These are phyloP conservation scores for Volucella inflata DNA, from an alignment of 2,888 invertebrate species.

Conservation along the genomic window DNA sequence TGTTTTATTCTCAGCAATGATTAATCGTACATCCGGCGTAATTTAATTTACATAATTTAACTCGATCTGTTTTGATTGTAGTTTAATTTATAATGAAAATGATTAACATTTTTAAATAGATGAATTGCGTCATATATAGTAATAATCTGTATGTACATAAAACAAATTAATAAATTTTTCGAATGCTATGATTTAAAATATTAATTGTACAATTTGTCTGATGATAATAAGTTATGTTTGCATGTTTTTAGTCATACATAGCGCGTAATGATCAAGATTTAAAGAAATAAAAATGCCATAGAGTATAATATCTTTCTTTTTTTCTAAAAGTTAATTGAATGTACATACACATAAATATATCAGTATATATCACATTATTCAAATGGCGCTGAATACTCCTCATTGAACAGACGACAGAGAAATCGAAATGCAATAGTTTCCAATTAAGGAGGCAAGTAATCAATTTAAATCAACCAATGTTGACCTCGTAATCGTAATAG, in stretches of 20 bases:
- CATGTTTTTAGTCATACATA: constrained; percentile 5
- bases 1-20: neutral
- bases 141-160: neutral
- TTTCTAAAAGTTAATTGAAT: constrained; percentile 38
- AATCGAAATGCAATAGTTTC: neutral
- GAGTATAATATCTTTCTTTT: constrained; percentile 19
- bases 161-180: neutral
- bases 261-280: constrained; percentile 4
- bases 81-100: neutral
- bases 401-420: constrained; percentile 22
- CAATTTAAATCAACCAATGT: neutral
- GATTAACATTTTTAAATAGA: neutral
- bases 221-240: neutral
- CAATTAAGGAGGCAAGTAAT: neutral
- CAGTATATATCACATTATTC: constrained; percentile 66
- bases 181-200: constrained; percentile 10
- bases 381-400: constrained; percentile 55
- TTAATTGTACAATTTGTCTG: neutral
- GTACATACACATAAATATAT: constrained; percentile 48
- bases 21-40: neutral
- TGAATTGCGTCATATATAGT: neutral
- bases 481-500: neutral
- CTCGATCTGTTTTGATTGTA: neutral
- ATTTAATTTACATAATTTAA: constrained; percentile 6
- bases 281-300: constrained; percentile 13